Base-by-base conservation (phyloP, 2,797 vertebrate species). In the Cheracebus regulus region DNA sequence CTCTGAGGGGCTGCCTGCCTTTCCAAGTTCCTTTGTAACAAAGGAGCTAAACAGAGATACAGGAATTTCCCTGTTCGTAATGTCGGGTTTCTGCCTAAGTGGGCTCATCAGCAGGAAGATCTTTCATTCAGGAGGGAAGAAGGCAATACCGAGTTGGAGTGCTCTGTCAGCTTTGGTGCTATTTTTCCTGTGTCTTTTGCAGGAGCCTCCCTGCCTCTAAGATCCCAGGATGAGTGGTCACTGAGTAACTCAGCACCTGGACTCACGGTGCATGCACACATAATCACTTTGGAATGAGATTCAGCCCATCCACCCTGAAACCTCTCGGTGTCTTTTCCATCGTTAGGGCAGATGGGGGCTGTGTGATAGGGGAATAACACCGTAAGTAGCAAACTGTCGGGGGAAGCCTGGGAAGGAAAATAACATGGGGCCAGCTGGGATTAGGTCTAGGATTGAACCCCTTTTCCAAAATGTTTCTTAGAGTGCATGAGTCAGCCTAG, bases 61-160 rank as follows among this genome's bases (percentile, higher is more conserved):
- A n/a, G 64, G 73, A 36, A 79, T 87, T 78, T 80, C 72, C 39
- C 12, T 61, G 73, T 41, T 89, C 26, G 22, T 22, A 22, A 26
- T 2, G 20, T 88, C 48, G 44, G 58, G 15, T 26, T 73, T 72
- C 87, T 48, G 52, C n/a, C 33, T 17, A 3, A 28, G 13, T 13
- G 73, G 55, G 11, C 2, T 55, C 57, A 72, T 50, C 41, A n/a
- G 79, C 55, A 39, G 48, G 30, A 72, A 48, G 85, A 24, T 6
- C 5, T 50, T 92, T 88, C 8, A 41, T 26, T 84, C 19, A 1
- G n/a, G 7, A 5, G 5, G 6, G 24, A 41, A 41, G 55, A 70
- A 83, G 55, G 19, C 3, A 11, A 7, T 4, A 10, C 1, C 2
- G 11, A 58, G 33, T 30, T 1, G 20, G 33, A 14, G 2, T 1